Evolutionary conservation across 2,113 vertebrate species (phyloP), one percentile per base, ranked within the genome.

Genomic region (Pycnonotus jocosus): DNA sequence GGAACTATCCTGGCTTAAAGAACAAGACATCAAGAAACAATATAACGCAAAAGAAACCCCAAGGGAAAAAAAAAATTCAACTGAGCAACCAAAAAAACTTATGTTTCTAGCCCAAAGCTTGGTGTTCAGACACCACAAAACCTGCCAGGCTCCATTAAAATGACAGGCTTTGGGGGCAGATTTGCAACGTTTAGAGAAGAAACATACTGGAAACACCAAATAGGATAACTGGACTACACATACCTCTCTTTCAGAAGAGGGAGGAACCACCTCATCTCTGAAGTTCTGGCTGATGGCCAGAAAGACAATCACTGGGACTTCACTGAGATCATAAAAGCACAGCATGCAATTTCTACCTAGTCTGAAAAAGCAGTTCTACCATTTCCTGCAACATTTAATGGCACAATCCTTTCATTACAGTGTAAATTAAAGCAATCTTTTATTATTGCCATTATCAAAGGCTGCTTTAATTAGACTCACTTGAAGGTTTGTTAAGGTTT

Each of bases 341-440:
- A 65, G 88, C 51, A 78, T 73, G 50, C 50, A 61, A 86, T 82
- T 82, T 91, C 84, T 60, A 47, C 24, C 81, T 74, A 50, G 37
- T 30, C 68, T 83, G 38, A n/a, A 70, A 86, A 92, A 93, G 33
- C 11, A 76, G n/a, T 65, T 88, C 79, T 15, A 13, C 64, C 57
- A 66, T 94, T 96, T 96, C 66, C 92, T 92, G 70, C 45, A 93
- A 84, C 21, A 65, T 93, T 92, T 93, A 78, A 93, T 65, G 42
- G 64, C 62, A 80, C 60, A 44, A 82, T 91, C 38, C 83, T 93
- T 89, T 92, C 78, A 93, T 77, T 93, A 81, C 50, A 81, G 40
- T 61, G 62, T 64, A 93, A 97, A 96, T 96, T 96, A 97, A 96
- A 96, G 93, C 81, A 96, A 88, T 81, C 66, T 84, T 95, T 95